A percentile compares a stretch with the other conserved stretches of the same genome.
Conservation (phyloP, 2,888 invertebrate genomes). For the Vesta saturnalis region DNA sequence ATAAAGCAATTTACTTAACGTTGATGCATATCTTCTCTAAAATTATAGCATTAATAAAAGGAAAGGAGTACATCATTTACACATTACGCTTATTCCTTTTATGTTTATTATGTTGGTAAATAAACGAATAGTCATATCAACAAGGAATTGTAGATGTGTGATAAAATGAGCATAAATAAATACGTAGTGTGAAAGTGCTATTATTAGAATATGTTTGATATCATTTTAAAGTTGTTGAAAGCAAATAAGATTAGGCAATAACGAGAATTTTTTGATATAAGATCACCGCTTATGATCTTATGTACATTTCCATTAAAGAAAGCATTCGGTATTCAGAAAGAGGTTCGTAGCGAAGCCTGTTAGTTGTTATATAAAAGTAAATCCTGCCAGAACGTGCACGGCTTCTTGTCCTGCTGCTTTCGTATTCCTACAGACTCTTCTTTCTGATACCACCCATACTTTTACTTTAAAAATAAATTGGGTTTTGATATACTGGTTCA, state of each 20-base stretch:
- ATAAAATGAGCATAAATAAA: neutral
- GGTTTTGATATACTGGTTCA: constrained; percentile 50
- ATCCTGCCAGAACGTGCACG: constrained; percentile 58
- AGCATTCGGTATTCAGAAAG: constrained; percentile 58
- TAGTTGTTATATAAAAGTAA: constrained; percentile 62
- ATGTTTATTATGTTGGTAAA: neutral
- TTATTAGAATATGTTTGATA: neutral
- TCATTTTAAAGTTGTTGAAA: constrained; percentile 3
- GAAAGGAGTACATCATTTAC: neutral
- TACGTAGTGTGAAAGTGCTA: neutral
- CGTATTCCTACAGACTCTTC: constrained; percentile 52
- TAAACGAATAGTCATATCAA: neutral
- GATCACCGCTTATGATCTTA: constrained; percentile 55
- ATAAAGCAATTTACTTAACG: neutral
- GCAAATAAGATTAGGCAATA: constrained; percentile 22
- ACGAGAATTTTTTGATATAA: constrained; percentile 34
- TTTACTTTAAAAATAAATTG: constrained; percentile 54
- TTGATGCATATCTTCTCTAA: neutral
- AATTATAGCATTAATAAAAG: neutral
- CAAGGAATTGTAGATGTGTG: neutral
- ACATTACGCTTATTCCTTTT: constrained; percentile 7
- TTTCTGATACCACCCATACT: constrained; percentile 51
- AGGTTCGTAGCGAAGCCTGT: constrained; percentile 58
- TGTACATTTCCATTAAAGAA: constrained; percentile 60
- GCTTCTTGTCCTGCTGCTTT: constrained; percentile 54